Conservation (phyloP, 2,797 vertebrate species). For the Neosalanx taihuensis region DNA sequence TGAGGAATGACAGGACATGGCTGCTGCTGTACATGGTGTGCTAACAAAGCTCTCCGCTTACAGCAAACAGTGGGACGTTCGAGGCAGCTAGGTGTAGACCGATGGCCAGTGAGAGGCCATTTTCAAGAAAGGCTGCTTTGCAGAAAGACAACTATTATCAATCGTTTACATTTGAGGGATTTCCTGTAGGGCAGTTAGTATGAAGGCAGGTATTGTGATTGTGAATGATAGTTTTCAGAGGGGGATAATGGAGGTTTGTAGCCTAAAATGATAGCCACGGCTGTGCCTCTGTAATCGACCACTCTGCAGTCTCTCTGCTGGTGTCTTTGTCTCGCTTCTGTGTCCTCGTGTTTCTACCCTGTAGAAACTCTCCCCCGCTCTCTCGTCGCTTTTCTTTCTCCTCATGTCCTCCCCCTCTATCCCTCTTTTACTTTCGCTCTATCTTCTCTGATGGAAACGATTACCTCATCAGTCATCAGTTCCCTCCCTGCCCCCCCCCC, state of each 20-base stretch:
- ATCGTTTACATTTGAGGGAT: no score
- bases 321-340: neutral
- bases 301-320: neutral
- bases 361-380: neutral
- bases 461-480: conserved; percentile 20
- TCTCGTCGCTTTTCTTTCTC: neutral
- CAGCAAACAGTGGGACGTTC: neutral
- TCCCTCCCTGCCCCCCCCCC: neutral
- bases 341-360: neutral
- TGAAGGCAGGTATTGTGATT: no score
- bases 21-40: conserved; percentile 10
- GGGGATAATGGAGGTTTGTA: no score
- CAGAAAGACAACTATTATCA: no score
- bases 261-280: conserved; percentile 2
- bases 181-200: no score
- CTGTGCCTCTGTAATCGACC: neutral
- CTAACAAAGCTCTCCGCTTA: conserved; percentile 19
- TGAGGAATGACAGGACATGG: conserved; percentile 47
- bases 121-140: no score
- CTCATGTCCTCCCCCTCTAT: neutral
- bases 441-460: conserved; percentile 41
- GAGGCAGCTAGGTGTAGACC: no score
- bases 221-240: no score
- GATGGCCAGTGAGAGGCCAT: no score
- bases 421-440: neutral